Evolutionary conservation across 1,140 invertebrate genomes (phyloP).

Genomic region (Aphaenogaster ashmeadi): DNA sequence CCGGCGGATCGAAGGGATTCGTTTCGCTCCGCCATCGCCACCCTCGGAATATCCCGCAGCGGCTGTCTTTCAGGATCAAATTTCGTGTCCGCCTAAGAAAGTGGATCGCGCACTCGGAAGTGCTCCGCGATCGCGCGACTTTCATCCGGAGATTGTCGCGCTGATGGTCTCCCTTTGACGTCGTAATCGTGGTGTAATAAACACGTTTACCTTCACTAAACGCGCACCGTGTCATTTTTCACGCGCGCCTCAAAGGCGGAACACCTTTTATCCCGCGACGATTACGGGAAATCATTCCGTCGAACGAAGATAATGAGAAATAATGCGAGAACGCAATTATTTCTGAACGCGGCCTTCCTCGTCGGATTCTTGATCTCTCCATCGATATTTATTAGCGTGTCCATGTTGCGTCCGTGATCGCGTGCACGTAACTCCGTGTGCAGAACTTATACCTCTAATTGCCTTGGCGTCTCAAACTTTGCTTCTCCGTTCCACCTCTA

Average conservation of each 20-base stretch:
- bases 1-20: constrained; percentile 59
- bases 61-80: constrained; percentile 45
- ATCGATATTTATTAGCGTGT: constrained; percentile 25
- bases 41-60: neutral
- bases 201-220: neutral
- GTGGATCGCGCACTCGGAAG: constrained; percentile 31
- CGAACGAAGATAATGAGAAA: neutral
- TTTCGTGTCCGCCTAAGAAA: constrained; percentile 38
- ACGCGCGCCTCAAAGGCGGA: neutral
- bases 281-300: neutral
- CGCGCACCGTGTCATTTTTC: neutral
- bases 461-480: constrained; percentile 22
- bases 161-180: constrained; percentile 22
- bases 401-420: neutral
- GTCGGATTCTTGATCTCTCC: neutral
- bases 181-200: constrained; percentile 22
- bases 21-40: constrained; percentile 25
- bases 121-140: constrained; percentile 20
- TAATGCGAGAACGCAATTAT: neutral
- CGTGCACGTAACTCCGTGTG: constrained; percentile 1
- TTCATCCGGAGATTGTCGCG: constrained; percentile 48
- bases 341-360: neutral
- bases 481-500: constrained; percentile 1
- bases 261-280: neutral
- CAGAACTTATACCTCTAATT: constrained; percentile 53